Evolutionary conservation across 2,113 vertebrate species (phyloP).

Genomic region (Paramisgurnus dabryanus): DNA sequence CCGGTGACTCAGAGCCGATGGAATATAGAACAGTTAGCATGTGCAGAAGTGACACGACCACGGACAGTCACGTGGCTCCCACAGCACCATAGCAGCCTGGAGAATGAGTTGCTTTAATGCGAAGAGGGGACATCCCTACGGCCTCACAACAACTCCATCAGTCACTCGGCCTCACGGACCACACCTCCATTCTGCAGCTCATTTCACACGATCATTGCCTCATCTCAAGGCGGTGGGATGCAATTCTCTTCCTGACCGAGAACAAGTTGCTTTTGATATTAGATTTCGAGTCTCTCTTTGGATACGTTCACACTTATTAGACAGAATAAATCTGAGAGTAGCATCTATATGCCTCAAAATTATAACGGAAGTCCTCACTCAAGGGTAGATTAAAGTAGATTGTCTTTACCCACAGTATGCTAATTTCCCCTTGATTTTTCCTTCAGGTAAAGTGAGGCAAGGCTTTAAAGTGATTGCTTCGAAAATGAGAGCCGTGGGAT

Average conservation of each 20-base stretch:
- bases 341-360: slow-evolving; percentile 19
- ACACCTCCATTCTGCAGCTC: slow-evolving; percentile 15
- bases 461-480: slow-evolving; percentile 27
- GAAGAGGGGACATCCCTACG: background rate
- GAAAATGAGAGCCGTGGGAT: slow-evolving; percentile 3
- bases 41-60: slow-evolving; percentile 41
- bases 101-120: background rate
- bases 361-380: background rate
- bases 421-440: slow-evolving; percentile 34
- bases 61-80: slow-evolving; percentile 54
- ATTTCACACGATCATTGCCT: slow-evolving; percentile 29
- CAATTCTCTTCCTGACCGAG: slow-evolving; percentile 23
- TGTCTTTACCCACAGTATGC: slow-evolving; percentile 20
- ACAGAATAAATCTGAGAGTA: slow-evolving; percentile 18
- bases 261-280: slow-evolving; percentile 21
- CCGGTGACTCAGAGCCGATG: slow-evolving; percentile 63
- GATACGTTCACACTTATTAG: slow-evolving; percentile 26
- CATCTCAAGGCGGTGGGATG: slow-evolving; percentile 30
- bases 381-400: background rate
- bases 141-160: slow-evolving; percentile 12
- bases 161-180: slow-evolving; percentile 15
- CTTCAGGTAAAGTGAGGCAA: slow-evolving; percentile 22
- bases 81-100: slow-evolving; percentile 38
- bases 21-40: slow-evolving; percentile 49
- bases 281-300: slow-evolving; percentile 20